Base-by-base conservation (phyloP, 2,888 invertebrate genomes). In the Drosophila prostipennis region DNA sequence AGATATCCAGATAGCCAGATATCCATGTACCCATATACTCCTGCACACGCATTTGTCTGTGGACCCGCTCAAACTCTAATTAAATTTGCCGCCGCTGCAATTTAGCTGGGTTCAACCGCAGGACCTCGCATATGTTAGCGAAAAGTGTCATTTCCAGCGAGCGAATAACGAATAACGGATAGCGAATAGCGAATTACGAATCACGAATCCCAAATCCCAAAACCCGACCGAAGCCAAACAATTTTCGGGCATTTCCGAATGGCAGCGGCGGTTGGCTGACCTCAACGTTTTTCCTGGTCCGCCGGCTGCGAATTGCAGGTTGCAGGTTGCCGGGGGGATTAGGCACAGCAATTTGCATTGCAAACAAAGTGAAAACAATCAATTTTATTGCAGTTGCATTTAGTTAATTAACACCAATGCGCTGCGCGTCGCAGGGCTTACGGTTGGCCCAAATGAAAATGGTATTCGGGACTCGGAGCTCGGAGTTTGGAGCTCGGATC, bases 281-380 rank as follows among this genome's bases (percentile, higher is more conserved):
- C 80, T 79, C 78, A 77, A 63, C 78, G 78, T 57, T 77, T 78
- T 85, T 79, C 51, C 52, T 43, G 46, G 13, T 13, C 29, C 36
- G n/a, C 36, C 13, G 56, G 26, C 4, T 43, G 29, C 36, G 51
- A 36, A 19, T 32, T 53, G 54, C 69, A 2, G 45, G 53, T 23
- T 37, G 32, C 52, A 6, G 68, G 53, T 32, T 32, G 69, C 54
- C 11, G 69, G 19, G 69, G 79, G 73, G 77, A 85, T 79, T 82
- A 76, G 80, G 78, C 74, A 69, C 51, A 61, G 85, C 88, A 72
- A 87, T 85, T 85, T 85, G 84, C 82, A 81, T 85, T 89, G 89
- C 86, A 87, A 87, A 85, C 89, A 85, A 85, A 85, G 89, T 87
- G 89, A 85, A 89, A 85, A 85, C 84, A 85, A 85, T 85, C 84